Base-by-base conservation (phyloP, 2,113 vertebrate genomes). In the Erinaceus europaeus region DNA sequence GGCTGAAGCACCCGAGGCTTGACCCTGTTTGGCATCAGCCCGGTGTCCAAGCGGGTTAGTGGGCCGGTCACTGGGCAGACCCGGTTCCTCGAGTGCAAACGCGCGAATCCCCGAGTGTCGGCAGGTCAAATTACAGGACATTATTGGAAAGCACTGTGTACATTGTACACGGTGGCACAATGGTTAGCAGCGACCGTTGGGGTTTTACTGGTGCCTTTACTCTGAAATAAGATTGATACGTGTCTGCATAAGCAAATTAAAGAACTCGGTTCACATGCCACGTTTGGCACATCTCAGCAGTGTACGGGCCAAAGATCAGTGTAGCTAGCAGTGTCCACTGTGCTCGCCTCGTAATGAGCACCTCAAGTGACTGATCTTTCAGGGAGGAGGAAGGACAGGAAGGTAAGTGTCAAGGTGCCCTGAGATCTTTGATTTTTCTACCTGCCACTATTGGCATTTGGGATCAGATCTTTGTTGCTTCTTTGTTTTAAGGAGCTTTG, bases 31-130 rank as follows among this genome's bases (percentile, higher is more conserved):
- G n/a, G n/a, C n/a, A n/a, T n/a, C n/a, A n/a, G n/a, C n/a, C n/a
- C n/a, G n/a, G n/a, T 44, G 74, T 88, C 53, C 57, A 2, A 34
- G 74, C 53, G 7, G 21, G 64, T 78, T 68, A 13, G 69, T 2
- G 10, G 38, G 74, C 53, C 6, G 21, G 64, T 78, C 73, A 13
- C 74, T 2, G 10, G 38, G 17, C 27, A 1, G 27, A 38, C 50
- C 15, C 7, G 65, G 32, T 93, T 94, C 90, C 92, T 93, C 76
- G 78, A 95, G 21, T 46, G 62, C 72, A 0, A 25, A 25, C 27
- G 67, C 42, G 2, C 50, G 15, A 52, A 34, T 81, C 75, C 85
- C 53, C 44, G 9, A 52, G 17, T 57, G 61, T 29, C 73, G 48
- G 77, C 68, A 38, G 80, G 57, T 80, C 74, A 29, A 18, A 76